Evolutionary conservation across 2,888 invertebrate genomes (phyloP).

Genomic region (Tetramorium bicarinatum): DNA sequence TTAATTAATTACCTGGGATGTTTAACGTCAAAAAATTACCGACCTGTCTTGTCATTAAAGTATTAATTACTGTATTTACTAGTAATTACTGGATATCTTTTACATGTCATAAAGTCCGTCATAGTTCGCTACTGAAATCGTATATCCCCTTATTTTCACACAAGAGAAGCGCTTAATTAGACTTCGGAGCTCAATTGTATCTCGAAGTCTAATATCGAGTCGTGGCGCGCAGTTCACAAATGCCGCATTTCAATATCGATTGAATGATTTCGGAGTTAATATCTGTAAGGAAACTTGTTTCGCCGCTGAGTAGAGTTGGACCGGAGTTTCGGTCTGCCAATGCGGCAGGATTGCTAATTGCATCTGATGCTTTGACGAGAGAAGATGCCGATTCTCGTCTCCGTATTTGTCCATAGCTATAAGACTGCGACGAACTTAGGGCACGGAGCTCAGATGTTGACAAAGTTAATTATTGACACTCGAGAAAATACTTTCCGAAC

Average conservation of each 20-base stretch:
- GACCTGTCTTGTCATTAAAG: conserved; percentile 9
- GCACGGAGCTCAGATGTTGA: conserved; percentile 17
- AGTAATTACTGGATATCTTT: conserved; percentile 21
- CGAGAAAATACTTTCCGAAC: neutral
- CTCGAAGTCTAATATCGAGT: conserved; percentile 35
- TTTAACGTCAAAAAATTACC: conserved; percentile 21
- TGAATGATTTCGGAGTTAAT: conserved; percentile 58
- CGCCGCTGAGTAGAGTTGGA: conserved; percentile 46
- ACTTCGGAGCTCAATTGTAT: conserved; percentile 49
- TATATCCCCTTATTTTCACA: conserved; percentile 11
- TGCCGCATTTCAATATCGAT: conserved; percentile 53
- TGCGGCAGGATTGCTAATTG: conserved; percentile 50
- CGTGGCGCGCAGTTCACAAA: conserved; percentile 28
- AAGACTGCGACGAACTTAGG: conserved; percentile 43
- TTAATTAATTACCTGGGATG: conserved; percentile 3
- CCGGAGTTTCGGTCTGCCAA: conserved; percentile 40
- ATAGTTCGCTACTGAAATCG: neutral
- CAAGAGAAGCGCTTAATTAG: conserved; percentile 21
- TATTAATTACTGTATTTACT: too few species aligned
- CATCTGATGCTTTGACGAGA: conserved; percentile 52
- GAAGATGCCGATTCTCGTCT: conserved; percentile 37
- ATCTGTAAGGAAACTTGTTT: conserved; percentile 55
- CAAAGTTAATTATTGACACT: conserved; percentile 13
- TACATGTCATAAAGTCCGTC: neutral
- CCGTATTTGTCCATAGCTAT: conserved; percentile 57